Base-by-base conservation (phyloP, 2,113 vertebrate genomes). In the Crotalus tigris region DNA sequence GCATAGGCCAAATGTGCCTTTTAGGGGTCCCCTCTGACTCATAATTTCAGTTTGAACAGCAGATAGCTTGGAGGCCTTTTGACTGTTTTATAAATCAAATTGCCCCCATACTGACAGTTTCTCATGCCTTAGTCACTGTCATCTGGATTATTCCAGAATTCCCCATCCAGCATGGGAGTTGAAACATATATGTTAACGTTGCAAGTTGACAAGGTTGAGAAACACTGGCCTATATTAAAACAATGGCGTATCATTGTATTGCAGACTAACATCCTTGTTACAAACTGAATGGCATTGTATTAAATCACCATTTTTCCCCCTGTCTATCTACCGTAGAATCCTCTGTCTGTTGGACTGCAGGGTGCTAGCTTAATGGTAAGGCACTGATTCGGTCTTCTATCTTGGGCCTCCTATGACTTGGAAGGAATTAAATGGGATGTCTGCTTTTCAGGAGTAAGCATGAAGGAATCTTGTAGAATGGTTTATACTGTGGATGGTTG, bases 341-440 rank as follows among this genome's bases (percentile, higher is more conserved):
- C 98, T 3, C 97, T 99, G 96, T 97, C 97, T 94, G 97, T 98
- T 86, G 98, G 98, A 86, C 96, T 98, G 19, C 99, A 99, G 95
- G 99, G 98, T 97, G 93, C 94, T 94, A 98, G 98, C 97, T 97
- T 99, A 54, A 98, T 98, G 98, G 99, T 99, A 85, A 81, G 87
- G 53, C 44, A 13, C 13, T 33, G 29, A 29, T 1, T 17, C 29
- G 10, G 26, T 24, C n/a, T 92, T 1, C 0, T 54, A 3, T 8
- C 4, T 39, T 19, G 0, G 6, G 4, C 10, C 4, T 88, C 0
- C 3, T 13, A 0, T 2, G 5, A n/a, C 23, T 15, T 23, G 57
- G 46, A 87, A 11, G n/a, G 19, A 75, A 61, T 87, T 13, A 51
- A n/a, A 59, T 57, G 17, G 39, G 57, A 54, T 6, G n/a, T 33